These are phyloP conservation scores for Zeus faber DNA, from an alignment of 2,113 vertebrate species.

Conservation along the genomic window DNA sequence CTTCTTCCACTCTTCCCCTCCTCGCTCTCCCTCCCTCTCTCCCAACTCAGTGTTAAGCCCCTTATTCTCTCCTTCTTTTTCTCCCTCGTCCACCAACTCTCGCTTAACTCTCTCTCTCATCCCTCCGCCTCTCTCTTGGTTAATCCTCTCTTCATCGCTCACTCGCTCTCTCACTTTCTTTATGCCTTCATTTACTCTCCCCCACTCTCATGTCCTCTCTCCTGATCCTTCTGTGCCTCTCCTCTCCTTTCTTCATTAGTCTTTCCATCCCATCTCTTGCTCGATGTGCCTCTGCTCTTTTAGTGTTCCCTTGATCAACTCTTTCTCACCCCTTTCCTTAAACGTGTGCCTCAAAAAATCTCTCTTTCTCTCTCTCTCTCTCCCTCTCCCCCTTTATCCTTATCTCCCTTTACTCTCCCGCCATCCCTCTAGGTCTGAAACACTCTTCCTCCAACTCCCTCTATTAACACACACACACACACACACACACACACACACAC, in stretches of 20 bases:
- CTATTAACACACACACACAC: neutral
- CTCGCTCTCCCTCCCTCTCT: neutral
- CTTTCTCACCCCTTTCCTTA: too few relatives aligned
- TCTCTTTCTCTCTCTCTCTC: neutral
- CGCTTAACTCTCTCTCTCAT: too few relatives aligned
- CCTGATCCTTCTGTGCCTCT: too few relatives aligned
- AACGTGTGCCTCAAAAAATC: too few relatives aligned
- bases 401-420: neutral
- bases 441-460: neutral
- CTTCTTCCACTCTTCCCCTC: neutral
- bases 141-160: too few relatives aligned
- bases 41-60: neutral
- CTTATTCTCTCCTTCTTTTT: neutral
- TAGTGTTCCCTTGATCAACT: neutral
- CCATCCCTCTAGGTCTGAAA: neutral
- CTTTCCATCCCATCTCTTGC: neutral
- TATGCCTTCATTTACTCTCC: too few relatives aligned
- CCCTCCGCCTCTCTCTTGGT: too few relatives aligned
- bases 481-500: neutral
- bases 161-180: too few relatives aligned
- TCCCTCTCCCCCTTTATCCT: neutral
- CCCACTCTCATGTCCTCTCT: too few relatives aligned
- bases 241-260: too few relatives aligned
- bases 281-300: neutral
- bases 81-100: neutral